Base-by-base conservation (phyloP, 2,888 invertebrate species). In the Campoplex nolae region DNA sequence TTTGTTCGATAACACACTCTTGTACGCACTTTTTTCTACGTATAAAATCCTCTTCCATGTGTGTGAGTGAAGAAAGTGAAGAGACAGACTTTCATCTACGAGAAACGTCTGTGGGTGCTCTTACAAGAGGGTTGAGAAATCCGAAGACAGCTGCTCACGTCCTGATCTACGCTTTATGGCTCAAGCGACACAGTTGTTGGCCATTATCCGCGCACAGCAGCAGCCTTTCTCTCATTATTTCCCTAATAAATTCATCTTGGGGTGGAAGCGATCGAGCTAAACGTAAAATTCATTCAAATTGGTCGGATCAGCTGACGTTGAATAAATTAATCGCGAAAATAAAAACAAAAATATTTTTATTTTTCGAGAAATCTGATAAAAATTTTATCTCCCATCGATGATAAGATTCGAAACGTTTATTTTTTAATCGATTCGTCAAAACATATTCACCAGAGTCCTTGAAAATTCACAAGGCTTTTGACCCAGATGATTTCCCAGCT, bases 131-230 rank as follows among this genome's bases (percentile, higher is more conserved):
- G 67, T 75, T 62, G 79, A 65, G 45, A 75, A 23, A 86, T 51
- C 65, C 62, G 45, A 62, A 75, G 83, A 83, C 70, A 83, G 82
- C 85, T 70, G 78, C 74, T 77, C 16, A 54, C 23, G 28, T 71
- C 35, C 38, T 38, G 23, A 48, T 38, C 51, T 28, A 23, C 28
- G 56, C 16, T 56, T 18, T 58, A 58, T 13, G 1, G 35, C n/a
- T n/a, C 8, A 6, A 54, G 54, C 8, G 28, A 42, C 23, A 74
- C 74, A 75, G 74, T 58, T 16, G 38, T 58, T 42, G 58, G 74
- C 42, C 74, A 28, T 74, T 35, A 6, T 38, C 38, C 58, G 23
- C 23, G 23, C 23, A 23, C 23, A n/a, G 23, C 23, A 75, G 42
- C 38, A 38, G 38, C 38, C 38, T 56, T 1, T 58, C 58, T 74